Conservation (phyloP, 2,888 invertebrate species). For the Drosophila macrospina region DNA sequence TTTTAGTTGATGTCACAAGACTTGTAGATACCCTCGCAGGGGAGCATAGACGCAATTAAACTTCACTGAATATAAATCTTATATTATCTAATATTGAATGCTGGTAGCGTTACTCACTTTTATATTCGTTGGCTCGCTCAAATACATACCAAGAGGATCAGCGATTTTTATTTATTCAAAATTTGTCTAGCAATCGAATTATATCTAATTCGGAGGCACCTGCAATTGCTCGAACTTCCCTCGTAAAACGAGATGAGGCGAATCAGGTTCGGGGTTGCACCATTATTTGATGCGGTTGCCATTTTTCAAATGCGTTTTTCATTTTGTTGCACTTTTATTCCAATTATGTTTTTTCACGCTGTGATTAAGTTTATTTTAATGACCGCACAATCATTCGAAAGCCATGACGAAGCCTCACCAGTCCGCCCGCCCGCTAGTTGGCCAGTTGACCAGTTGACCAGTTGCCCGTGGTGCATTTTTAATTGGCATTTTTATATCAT, state of each 20-base stretch:
- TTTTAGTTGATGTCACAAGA: no score
- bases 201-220: background rate
- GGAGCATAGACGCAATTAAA: no score
- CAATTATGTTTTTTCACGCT: constrained; percentile 32
- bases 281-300: constrained; percentile 57
- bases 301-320: constrained; percentile 53
- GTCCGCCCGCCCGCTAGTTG: background rate
- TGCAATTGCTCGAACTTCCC: background rate
- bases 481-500: constrained; percentile 40
- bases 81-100: no score
- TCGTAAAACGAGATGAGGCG: constrained; percentile 2
- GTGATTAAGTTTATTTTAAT: constrained; percentile 45
- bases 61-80: no score
- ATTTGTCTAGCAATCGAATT: background rate
- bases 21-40: no score
- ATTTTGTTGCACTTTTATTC: constrained; percentile 15
- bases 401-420: constrained; percentile 2
- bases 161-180: no score
- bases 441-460: constrained; percentile 4
- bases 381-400: constrained; percentile 42
- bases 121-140: no score
- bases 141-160: no score
- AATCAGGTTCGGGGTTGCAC: background rate
- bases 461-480: constrained; percentile 25
- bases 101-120: no score